Evolutionary conservation across 2,888 invertebrate genomes (phyloP).

Genomic region (Augiades crinisus): DNA sequence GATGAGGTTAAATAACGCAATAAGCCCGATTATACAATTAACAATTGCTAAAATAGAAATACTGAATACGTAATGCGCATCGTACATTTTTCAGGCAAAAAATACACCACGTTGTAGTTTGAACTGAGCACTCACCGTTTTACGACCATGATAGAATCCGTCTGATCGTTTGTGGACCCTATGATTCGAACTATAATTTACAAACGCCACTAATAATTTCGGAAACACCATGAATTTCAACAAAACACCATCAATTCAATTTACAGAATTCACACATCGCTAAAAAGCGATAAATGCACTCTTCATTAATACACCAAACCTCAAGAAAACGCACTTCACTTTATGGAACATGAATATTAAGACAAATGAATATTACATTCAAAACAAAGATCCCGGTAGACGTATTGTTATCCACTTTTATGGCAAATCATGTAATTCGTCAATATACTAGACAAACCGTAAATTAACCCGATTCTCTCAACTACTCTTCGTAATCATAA

Average conservation of each 20-base stretch:
- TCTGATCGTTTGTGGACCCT: slow-evolving; percentile 80
- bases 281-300: slow-evolving; percentile 73
- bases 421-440: slow-evolving; percentile 34
- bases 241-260: slow-evolving; percentile 73
- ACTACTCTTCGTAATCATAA: slow-evolving; percentile 59
- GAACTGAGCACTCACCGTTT: slow-evolving; percentile 71
- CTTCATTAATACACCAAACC: slow-evolving; percentile 66
- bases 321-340: slow-evolving; percentile 67
- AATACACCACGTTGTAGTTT: slow-evolving; percentile 38
- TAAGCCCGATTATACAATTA: background rate
- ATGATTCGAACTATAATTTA: slow-evolving; percentile 76
- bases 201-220: slow-evolving; percentile 67
- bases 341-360: slow-evolving; percentile 55
- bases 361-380: background rate
- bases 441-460: slow-evolving; percentile 35
- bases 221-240: slow-evolving; percentile 77
- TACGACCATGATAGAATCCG: slow-evolving; percentile 82
- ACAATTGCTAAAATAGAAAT: background rate
- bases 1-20: background rate
- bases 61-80: background rate
- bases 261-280: slow-evolving; percentile 74
- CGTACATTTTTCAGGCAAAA: slow-evolving; percentile 1
- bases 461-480: slow-evolving; percentile 38
- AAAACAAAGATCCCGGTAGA: slow-evolving; percentile 11
- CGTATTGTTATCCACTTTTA: slow-evolving; percentile 36